A percentile compares a stretch with the other conserved stretches of the same genome.
Evolutionary conservation across 2,888 invertebrate species (phyloP).

Genomic region (Platycnemis pennipes): DNA sequence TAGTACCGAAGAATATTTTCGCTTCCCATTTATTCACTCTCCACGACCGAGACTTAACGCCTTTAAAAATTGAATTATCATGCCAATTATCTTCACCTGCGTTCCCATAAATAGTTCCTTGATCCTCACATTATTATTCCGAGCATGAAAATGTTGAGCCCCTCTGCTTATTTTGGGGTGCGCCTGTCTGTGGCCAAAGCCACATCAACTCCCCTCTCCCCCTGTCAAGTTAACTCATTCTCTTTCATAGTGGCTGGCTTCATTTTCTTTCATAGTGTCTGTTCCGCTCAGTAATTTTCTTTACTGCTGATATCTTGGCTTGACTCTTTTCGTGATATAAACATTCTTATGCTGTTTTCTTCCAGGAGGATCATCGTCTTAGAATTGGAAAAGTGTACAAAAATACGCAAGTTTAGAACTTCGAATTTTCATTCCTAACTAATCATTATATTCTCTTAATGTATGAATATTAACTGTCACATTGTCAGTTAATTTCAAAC

Average conservation of each 20-base stretch:
- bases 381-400: no score
- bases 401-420: no score
- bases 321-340: no score
- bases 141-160: not conserved
- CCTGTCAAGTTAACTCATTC: not conserved
- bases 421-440: no score
- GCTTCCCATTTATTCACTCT: not conserved
- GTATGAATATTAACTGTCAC: no score
- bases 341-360: no score
- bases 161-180: not conserved
- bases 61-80: not conserved
- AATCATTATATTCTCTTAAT: no score
- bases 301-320: not conserved
- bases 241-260: not conserved
- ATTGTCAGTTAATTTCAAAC: no score
- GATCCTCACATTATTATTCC: not conserved
- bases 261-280: not conserved
- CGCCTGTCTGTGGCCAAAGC: not conserved
- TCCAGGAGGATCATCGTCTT: no score
- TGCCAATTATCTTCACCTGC: not conserved
- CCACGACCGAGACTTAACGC: not conserved
- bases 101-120: not conserved
- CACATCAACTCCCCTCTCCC: not conserved
- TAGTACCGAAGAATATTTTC: not conserved
- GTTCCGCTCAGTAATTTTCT: not conserved